Base-by-base conservation (phyloP, 2,797 vertebrate species). In the Taenioides sp. region DNA sequence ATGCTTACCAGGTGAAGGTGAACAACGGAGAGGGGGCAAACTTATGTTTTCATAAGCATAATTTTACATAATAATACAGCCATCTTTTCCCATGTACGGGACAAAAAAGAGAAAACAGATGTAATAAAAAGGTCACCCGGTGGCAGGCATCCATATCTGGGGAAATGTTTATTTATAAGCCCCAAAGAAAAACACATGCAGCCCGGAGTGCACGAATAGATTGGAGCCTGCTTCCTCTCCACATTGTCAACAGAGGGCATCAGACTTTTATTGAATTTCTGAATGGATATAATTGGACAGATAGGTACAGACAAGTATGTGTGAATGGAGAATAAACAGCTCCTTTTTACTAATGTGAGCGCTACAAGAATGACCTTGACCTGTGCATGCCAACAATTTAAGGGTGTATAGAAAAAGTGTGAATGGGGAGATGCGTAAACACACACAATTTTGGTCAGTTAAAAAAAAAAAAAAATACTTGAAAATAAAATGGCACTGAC, bases 21-120 rank as follows among this genome's bases (percentile, higher is more conserved):
- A 93, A 87, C 64, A 69, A 84, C 86, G 80, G 82, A 90, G 84
- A 83, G 87, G 85, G 63, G 89, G 83, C 86, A 91, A 84, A 83
- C 87, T 87, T 88, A 69, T 94, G 93, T 95, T 94, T 95, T 94
- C 91, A 92, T 92, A 93, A 92, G 94, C 91, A 95, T 94, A 94
- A 93, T 92, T 95, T 94, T 94, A 93, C 93, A 95, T 94, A 94
- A 94, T 94, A 93, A 95, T 92, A 84, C 76, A 81, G 76, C 23
- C 71, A 23, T 84, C 85, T 84, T 74, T 72, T 79, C 76, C 74
- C 79, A 75, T 74, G 74, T 67, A 58, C 75, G 81, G 85, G 78
- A 88, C 85, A 92, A 86, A 92, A 92, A 93, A 92, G 87, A 91
- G 92, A 93, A 94, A 94, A 93, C 92, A 94, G 91, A 95, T 93